These are phyloP conservation scores for Caenorhabditis sp. DNA, from an alignment of 2,888 invertebrate genomes.

Conservation along the genomic window DNA sequence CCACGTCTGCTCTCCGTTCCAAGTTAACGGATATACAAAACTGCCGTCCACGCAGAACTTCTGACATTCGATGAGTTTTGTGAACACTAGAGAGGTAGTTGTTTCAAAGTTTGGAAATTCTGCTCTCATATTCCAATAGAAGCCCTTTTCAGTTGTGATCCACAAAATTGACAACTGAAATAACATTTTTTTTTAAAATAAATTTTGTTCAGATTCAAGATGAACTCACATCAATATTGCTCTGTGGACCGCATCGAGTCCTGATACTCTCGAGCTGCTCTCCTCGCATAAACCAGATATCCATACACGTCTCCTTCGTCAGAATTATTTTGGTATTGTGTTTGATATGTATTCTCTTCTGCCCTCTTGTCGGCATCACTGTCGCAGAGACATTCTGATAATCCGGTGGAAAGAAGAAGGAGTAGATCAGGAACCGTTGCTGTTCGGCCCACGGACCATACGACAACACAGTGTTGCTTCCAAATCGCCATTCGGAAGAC, in stretches of 20 bases:
- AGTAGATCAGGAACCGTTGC: constrained; percentile 95
- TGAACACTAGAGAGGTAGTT: constrained; percentile 94
- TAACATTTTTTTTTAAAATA: neutral
- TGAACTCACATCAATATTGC: constrained; percentile 89
- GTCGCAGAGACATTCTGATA: constrained; percentile 68
- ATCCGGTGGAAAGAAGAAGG: constrained; percentile 92
- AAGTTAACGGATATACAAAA: constrained; percentile 93
- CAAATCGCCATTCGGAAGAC: constrained; percentile 86
- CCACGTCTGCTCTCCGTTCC: constrained; percentile 99
- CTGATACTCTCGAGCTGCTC: constrained; percentile 94
- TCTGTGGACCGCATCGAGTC: constrained; percentile 95
- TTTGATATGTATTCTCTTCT: constrained; percentile 72
- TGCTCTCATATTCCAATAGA: constrained; percentile 86
- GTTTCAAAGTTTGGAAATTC: constrained; percentile 88
- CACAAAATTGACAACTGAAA: constrained; percentile 92
- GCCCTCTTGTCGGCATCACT: constrained; percentile 67
- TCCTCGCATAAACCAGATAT: constrained; percentile 96
- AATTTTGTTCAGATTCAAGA: too few relatives aligned
- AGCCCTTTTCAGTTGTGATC: constrained; percentile 92
- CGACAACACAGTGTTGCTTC: constrained; percentile 96
- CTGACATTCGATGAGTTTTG: constrained; percentile 94
- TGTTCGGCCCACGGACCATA: constrained; percentile 99
- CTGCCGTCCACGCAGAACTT: constrained; percentile 93
- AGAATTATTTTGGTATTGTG: constrained; percentile 89
- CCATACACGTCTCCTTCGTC: constrained; percentile 94